Evolutionary conservation across 2,113 vertebrate species (phyloP).

Genomic region (Bambusicola thoracicus): DNA sequence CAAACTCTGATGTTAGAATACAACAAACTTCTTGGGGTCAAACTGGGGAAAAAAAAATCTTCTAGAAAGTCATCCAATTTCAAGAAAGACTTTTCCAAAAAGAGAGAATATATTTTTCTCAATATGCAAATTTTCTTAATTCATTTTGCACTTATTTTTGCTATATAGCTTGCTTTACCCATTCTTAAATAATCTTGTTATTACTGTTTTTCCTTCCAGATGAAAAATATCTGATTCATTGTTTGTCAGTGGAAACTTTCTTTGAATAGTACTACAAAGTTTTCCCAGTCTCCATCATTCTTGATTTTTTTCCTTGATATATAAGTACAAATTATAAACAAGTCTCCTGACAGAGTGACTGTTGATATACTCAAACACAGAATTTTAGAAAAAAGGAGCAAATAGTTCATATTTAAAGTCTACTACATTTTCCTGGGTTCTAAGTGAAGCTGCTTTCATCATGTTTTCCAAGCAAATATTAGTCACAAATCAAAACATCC

Average conservation of each 20-base stretch:
- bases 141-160: fast-evolving
- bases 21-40: not conserved
- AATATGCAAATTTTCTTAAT: not conserved
- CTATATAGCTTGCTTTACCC: not conserved
- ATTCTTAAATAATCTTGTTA: not conserved
- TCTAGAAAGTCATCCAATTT: not conserved
- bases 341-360: not conserved
- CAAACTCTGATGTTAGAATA: not conserved
- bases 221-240: not conserved
- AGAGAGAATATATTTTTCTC: not conserved
- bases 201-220: not conserved
- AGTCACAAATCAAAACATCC: not conserved
- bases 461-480: not conserved
- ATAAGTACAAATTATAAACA: not conserved
- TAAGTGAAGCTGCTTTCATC: not conserved
- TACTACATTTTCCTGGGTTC: not conserved
- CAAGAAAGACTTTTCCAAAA: not conserved
- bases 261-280: not conserved
- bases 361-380: not conserved
- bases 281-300: not conserved
- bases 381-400: not conserved
- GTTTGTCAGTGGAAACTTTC: not conserved
- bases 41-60: not conserved
- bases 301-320: not conserved
- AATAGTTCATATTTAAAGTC: not conserved